phyloP scores from a whole-genome alignment of 1,140 invertebrate species.

The Chelonus insularis region DNA sequence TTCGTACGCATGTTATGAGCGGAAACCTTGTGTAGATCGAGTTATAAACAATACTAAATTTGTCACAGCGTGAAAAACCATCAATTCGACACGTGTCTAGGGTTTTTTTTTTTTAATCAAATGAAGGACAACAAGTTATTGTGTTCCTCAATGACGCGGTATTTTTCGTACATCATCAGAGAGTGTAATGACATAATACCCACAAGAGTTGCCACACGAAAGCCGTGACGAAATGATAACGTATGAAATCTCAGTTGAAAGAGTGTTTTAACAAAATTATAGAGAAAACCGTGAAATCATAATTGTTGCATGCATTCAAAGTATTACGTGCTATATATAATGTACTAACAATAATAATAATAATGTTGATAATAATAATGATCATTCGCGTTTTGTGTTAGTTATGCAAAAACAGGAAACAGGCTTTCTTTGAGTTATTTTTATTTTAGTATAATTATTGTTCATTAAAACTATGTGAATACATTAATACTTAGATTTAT shows the following conservation, averaged over 20 bases:
- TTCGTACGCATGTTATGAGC: background rate
- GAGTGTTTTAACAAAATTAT: slow-evolving; percentile 15
- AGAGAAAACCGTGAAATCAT: background rate
- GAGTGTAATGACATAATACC: slow-evolving; percentile 17
- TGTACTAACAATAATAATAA: background rate
- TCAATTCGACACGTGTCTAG: background rate
- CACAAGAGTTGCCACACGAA: slow-evolving; percentile 2
- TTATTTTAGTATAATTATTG: no score
- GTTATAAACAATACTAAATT: no score
- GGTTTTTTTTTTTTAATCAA: background rate
- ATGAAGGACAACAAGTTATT: background rate
- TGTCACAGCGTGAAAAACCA: background rate
- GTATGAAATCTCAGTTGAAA: slow-evolving; percentile 13
- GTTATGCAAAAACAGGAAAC: no score
- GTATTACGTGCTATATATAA: background rate
- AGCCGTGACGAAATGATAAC: slow-evolving; percentile 23
- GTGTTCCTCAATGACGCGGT: background rate
- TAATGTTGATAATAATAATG: background rate
- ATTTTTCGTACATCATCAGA: background rate
- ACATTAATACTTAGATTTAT: no score
- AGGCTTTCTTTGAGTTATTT: background rate
- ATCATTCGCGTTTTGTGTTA: no score
- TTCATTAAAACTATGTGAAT: no score
- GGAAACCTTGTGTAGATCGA: background rate
- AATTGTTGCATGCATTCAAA: background rate